A percentile compares a stretch with the other conserved stretches of the same genome.
These are phyloP conservation scores for Sebastes goodei DNA, from an alignment of 2,797 vertebrate species.

Conservation along the genomic window DNA sequence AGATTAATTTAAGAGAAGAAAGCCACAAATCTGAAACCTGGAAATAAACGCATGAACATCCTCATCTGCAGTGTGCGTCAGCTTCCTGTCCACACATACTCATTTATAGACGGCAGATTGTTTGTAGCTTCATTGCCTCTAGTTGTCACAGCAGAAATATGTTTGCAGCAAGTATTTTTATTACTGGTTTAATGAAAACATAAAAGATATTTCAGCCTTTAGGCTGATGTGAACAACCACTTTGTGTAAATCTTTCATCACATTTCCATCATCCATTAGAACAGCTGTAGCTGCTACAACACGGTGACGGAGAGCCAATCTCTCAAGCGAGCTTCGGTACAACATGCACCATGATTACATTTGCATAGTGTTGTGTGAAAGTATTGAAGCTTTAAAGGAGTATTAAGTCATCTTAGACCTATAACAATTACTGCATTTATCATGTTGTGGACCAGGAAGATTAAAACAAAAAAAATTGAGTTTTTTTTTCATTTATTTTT, in stretches of 20 bases:
- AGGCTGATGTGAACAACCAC: neutral
- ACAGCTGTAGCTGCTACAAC: neutral
- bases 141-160: neutral
- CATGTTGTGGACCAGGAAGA: neutral
- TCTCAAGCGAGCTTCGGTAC: neutral
- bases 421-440: neutral
- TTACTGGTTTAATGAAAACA: conserved; percentile 18
- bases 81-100: no score
- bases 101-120: neutral
- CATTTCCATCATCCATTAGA: neutral
- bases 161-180: neutral
- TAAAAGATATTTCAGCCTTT: neutral
- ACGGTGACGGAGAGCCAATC: neutral
- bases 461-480: neutral
- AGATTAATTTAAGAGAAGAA: neutral
- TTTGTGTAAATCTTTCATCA: neutral
- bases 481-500: neutral
- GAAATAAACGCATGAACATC: neutral
- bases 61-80: neutral
- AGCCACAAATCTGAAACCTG: neutral
- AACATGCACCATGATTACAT: neutral
- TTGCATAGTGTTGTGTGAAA: neutral
- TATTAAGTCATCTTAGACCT: neutral
- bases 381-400: neutral
- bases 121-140: neutral